Conservation (phyloP, 2,113 vertebrate species). For the Amblyopsis rosae region DNA sequence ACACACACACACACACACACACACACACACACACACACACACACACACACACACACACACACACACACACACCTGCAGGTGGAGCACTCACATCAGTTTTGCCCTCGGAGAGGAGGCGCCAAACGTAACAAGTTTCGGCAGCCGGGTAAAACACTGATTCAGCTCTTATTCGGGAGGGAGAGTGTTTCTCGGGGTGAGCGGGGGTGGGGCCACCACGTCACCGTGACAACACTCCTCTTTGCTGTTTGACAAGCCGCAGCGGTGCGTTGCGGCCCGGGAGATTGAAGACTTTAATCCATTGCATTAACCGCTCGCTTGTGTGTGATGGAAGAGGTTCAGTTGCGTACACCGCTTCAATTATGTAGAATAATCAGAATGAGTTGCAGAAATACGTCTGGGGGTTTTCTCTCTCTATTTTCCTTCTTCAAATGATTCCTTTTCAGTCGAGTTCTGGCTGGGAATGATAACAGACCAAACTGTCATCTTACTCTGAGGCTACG, state of each 20-base stretch:
- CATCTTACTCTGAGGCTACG: conserved; percentile 34
- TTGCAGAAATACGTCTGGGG: not conserved
- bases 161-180: conserved; percentile 62
- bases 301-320: conserved; percentile 13
- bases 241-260: too few relatives aligned
- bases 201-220: not conserved
- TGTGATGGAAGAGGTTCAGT: not conserved
- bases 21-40: conserved; percentile 18
- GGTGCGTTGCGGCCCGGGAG: not conserved
- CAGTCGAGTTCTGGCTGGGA: conserved; percentile 8
- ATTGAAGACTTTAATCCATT: conserved; percentile 4
- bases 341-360: not conserved
- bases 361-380: too few relatives aligned
- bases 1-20: conserved; percentile 9
- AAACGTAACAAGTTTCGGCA: conserved; percentile 67
- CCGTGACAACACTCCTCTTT: too few relatives aligned
- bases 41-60: conserved; percentile 32
- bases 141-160: conserved; percentile 68
- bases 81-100: conserved; percentile 79
- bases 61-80: conserved; percentile 72
- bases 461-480: conserved; percentile 23
- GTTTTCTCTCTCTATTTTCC: not conserved
- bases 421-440: too few relatives aligned
- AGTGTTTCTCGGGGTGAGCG: too few relatives aligned
- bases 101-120: conserved; percentile 63